Base-by-base conservation (phyloP, 2,797 vertebrate genomes). In the Sandelia bainsii region DNA sequence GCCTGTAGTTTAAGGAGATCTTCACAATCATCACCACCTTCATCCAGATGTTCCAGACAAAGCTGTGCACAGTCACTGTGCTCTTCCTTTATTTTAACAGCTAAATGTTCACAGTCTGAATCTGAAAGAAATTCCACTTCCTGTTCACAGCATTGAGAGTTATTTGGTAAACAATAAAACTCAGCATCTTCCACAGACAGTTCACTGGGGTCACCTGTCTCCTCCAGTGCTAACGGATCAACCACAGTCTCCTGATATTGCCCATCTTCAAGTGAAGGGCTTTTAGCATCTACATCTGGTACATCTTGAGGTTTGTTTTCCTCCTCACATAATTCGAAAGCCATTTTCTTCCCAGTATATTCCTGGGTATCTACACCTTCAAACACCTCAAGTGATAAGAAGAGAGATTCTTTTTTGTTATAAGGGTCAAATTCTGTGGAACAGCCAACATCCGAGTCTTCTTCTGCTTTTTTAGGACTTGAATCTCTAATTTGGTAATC, bases 161-260 rank as follows among this genome's bases (percentile, higher is more conserved):
- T 29, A 23, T 58, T 49, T 9, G 27, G 16, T 63, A 64, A 79
- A 80, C 29, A 4, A 19, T 51, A 13, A 60, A 61, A 60, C 51
- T 86, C 65, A 63, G 34, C 32, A 29, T 79, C 74, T 48, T 56
- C 42, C 19, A 8, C 42, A 40, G 37, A 61, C 0, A 0, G n/a
- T 48, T 75, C 51, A 44, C 20, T 27, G 0, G 42, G 92, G 63
- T 88, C 85, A 65, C 68, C 42, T 0, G 32, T 54, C 29, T 80
- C 87, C 80, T 70, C 56, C 42, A 17, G 84, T 29, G 0, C 37
- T 0, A 50, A 44, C 11, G 29, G 19, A 1, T 62, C 80, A 14
- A 83, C 82, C 79, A 2, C 80, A 59, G 59, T 44, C 82, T 77
- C 83, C 53, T 82, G 84, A 88, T 29, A n/a, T 1, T 10, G 50